Conservation (phyloP, 2,888 invertebrate species). For the Eumacrocentrus americanus region DNA sequence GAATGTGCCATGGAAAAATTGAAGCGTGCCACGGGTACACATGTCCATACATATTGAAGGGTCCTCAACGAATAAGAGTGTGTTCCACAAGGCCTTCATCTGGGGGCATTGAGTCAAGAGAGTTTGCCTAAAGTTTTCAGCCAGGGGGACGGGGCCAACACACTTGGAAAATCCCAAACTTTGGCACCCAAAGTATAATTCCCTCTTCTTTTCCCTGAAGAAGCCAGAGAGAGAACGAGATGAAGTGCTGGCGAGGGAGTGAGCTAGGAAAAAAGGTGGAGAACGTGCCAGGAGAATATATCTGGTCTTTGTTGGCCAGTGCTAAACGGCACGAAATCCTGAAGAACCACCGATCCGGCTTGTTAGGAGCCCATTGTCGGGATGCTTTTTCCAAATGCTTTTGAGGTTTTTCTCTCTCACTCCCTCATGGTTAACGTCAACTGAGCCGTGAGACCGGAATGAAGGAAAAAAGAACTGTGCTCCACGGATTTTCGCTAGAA, state of each 20-base stretch:
- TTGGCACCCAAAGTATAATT: constrained; percentile 20
- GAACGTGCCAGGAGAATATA: constrained; percentile 41
- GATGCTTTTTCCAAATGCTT: constrained; percentile 33
- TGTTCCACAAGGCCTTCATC: constrained; percentile 31
- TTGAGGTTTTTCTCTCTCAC: constrained; percentile 27
- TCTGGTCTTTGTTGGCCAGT: constrained; percentile 54
- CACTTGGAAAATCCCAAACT: constrained; percentile 31
- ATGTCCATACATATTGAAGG: constrained; percentile 30
- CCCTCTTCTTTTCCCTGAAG: background rate
- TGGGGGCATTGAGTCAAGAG: constrained; percentile 39
- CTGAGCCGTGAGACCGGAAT: constrained; percentile 35
- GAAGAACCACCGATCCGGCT: constrained; percentile 48
- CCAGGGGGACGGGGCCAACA: constrained; percentile 17
- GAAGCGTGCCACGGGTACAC: constrained; percentile 29
- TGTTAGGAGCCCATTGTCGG: constrained; percentile 55
- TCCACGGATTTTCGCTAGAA: background rate
- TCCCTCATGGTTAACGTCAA: constrained; percentile 31
- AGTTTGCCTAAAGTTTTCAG: constrained; percentile 20
- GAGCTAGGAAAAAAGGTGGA: constrained; percentile 19
- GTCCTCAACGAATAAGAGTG: constrained; percentile 36
- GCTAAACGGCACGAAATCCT: constrained; percentile 54
- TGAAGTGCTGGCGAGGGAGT: constrained; percentile 16
- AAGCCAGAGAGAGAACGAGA: constrained; percentile 5
- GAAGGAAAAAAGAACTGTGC: background rate
- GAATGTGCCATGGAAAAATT: constrained; percentile 35